A percentile compares a stretch with the other conserved stretches of the same genome.
Evolutionary conservation across 64 coral and sea anemone species (phyloP).

Genomic region (Anthopleura sola): DNA sequence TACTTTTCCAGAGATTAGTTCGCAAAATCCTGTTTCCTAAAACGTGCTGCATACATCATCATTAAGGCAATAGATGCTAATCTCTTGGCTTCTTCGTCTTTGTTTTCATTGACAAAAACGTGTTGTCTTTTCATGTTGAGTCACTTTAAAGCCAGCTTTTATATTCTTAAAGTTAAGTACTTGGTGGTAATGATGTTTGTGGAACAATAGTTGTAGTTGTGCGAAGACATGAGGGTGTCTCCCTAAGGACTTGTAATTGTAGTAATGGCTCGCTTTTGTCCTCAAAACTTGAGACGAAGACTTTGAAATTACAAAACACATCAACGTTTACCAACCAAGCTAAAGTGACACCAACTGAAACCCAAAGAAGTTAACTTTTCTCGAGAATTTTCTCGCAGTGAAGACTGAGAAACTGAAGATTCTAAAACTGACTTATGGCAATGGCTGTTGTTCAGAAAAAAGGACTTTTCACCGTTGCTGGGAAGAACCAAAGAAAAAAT

Average conservation of each 20-base stretch:
- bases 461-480: not conserved
- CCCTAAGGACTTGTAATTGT: not conserved
- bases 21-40: not conserved
- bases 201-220: not conserved
- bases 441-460: constrained; percentile 6
- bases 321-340: no score
- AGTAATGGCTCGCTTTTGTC: no score
- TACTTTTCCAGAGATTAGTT: no score
- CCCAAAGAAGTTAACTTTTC: no score
- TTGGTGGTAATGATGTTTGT: not conserved
- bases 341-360: no score
- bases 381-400: no score
- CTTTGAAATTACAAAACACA: no score
- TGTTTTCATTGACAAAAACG: not conserved
- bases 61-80: not conserved
- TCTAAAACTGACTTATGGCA: not conserved
- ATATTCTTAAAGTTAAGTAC: not conserved
- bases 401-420: not conserved
- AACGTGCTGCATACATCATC: not conserved
- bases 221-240: not conserved
- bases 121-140: not conserved
- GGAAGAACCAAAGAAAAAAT: constrained; percentile 1
- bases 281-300: no score
- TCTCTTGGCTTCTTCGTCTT: not conserved
- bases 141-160: not conserved